These are phyloP conservation scores for Probosciger aterrimus DNA, from an alignment of 2,113 vertebrate genomes.

Conservation along the genomic window DNA sequence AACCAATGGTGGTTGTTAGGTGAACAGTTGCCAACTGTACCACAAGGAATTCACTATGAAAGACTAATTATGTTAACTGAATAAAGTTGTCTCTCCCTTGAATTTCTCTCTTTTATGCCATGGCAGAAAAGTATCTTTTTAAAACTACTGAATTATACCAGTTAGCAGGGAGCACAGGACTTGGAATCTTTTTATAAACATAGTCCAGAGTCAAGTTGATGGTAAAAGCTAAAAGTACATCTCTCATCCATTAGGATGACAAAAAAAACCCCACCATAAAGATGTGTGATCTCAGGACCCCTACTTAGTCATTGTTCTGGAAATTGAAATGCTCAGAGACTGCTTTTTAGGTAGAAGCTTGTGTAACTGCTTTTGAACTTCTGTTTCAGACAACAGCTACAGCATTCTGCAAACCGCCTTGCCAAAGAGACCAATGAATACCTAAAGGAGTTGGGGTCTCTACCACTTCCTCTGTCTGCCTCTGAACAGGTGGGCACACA, in stretches of 20 bases:
- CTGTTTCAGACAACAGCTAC: slow-evolving; percentile 86
- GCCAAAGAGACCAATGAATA: slow-evolving; percentile 96
- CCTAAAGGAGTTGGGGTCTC: slow-evolving; percentile 87
- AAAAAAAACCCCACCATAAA: neutral
- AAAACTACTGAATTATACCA: neutral
- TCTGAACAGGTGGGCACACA: slow-evolving; percentile 84
- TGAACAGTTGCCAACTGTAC: neutral
- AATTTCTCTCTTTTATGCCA: neutral
- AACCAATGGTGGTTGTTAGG: neutral
- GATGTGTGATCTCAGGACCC: neutral
- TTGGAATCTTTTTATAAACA: neutral
- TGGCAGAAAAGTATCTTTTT: neutral
- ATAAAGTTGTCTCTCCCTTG: neutral
- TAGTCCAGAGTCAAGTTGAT: neutral
- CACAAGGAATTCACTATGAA: neutral
- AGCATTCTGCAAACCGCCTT: slow-evolving; percentile 90
- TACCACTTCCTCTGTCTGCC: slow-evolving; percentile 80
- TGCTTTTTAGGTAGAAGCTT: neutral
- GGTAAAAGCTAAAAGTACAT: neutral
- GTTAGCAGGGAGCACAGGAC: neutral
- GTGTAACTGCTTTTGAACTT: neutral
- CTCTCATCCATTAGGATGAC: neutral
- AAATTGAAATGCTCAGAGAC: neutral
- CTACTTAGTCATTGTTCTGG: neutral
- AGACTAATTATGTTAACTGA: neutral